Evolutionary conservation across 2,113 vertebrate species (phyloP).

Genomic region (Hemichromis elongatus): DNA sequence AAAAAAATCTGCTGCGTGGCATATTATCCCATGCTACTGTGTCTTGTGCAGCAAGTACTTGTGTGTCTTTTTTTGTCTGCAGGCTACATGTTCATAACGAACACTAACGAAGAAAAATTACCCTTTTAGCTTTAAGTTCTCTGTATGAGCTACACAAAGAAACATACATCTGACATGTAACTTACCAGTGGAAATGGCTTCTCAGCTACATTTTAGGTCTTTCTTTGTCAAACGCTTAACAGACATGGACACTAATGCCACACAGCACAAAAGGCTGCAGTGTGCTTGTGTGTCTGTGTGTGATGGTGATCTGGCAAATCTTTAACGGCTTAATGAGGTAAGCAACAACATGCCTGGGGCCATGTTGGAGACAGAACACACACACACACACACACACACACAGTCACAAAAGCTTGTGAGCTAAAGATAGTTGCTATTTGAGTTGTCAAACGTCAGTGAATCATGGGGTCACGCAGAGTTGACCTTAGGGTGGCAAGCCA

Average conservation of each 20-base stretch:
- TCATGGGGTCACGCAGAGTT: conserved; percentile 55
- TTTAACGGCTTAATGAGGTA: conserved; percentile 64
- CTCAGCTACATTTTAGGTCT: conserved; percentile 35
- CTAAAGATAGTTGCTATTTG: conserved; percentile 58
- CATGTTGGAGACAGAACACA: conserved; percentile 52
- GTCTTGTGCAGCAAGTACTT: conserved; percentile 4
- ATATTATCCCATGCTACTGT: background rate
- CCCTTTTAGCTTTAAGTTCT: conserved; percentile 26
- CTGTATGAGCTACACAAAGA: conserved; percentile 27
- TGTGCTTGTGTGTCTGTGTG: conserved; percentile 36
- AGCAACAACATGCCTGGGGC: conserved; percentile 68
- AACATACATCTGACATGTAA: conserved; percentile 15
- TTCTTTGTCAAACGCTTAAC: conserved; percentile 8
- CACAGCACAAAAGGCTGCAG: conserved; percentile 43
- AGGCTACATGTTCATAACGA: conserved; percentile 49
- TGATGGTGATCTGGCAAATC: conserved; percentile 62
- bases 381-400: conserved; percentile 25
- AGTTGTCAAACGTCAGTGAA: conserved; percentile 55
- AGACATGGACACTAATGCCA: conserved; percentile 34
- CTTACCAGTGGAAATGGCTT: conserved; percentile 31
- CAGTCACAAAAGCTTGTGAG: conserved; percentile 9
- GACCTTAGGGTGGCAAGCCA: background rate
- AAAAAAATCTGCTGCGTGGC: too few relatives aligned
- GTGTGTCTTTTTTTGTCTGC: conserved; percentile 37
- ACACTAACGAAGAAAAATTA: conserved; percentile 68